Evolutionary conservation across 2,888 invertebrate species (phyloP), one percentile per base, ranked within the genome.

Genomic region (Vesta saturnalis): DNA sequence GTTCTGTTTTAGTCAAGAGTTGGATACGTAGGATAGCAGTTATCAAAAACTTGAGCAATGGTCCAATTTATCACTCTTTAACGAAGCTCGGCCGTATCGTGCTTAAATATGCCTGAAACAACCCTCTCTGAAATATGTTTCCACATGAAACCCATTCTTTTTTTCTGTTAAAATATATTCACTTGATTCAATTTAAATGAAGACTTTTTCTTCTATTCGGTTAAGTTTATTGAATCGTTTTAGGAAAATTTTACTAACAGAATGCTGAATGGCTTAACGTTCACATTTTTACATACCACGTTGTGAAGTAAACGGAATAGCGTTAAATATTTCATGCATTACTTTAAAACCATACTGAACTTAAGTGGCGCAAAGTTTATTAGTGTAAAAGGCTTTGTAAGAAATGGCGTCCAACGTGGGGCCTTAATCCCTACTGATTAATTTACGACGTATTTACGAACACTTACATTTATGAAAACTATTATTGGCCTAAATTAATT

Each of bases 51-150:
- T 60, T 59, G 68, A 68, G 63, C 63, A 56, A 68, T 64, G 64
- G 68, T 56, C 68, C 59, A 59, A 64, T 68, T 60, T 59, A 56
- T 68, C 68, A 68, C 46, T 19, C 68, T 54, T 47, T 68, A 68
- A 68, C 68, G 68, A 68, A 68, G 60, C 68, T 60, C 62, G 58
- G 47, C 62, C 49, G 67, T 61, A 61, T 61, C 60, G 66, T 39
- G 46, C 67, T 67, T 61, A 67, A 67, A 68, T 68, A 68, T 64
- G 63, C 68, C 63, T 60, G 56, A 64, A 68, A 68, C 67, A 68
- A 18, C 19, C 56, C 22, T n/a, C n/a, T n/a, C 68, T 68, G 55
- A 68, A 68, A 68, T 68, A 64, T 68, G 63, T 35, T 52, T 16
- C 59, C 60, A 60, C 57, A 67, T 57, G 61, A 57, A 67, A 47